Percentiles rank a stretch among this genome's conserved stretches.
These are phyloP conservation scores for Malacosoma neustria DNA, from an alignment of 2,888 invertebrate species.

Conservation along the genomic window DNA sequence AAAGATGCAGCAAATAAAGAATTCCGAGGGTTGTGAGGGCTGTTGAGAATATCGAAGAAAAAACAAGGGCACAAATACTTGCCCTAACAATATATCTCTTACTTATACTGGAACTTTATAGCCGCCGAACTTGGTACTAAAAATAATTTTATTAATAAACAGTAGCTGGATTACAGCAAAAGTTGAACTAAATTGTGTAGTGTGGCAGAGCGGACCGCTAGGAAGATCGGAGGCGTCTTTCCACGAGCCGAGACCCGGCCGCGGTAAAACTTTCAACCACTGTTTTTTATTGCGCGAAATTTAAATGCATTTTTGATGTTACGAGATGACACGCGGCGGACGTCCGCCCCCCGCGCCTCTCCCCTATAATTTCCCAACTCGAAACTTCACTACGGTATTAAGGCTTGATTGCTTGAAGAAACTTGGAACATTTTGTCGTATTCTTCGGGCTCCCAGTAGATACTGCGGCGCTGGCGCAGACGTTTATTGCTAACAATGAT, in stretches of 20 bases:
- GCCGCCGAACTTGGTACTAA: not conserved
- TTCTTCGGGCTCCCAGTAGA: constrained; percentile 70
- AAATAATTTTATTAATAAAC: constrained; percentile 3
- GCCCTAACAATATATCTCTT: not conserved
- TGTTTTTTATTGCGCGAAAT: constrained; percentile 75
- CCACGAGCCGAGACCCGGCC: constrained; percentile 61
- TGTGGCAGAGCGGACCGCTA: constrained; percentile 37
- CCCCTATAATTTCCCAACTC: constrained; percentile 73
- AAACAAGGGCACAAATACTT: not conserved
- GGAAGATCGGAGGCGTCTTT: constrained; percentile 39
- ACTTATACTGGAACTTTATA: not conserved
- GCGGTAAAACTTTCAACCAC: constrained; percentile 66
- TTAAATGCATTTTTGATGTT: constrained; percentile 77
- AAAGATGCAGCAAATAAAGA: no score
- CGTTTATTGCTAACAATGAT: constrained; percentile 64
- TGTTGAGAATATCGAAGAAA: not conserved
- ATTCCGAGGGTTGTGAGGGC: not conserved
- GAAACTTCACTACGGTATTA: constrained; percentile 74
- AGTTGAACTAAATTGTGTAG: constrained; percentile 44
- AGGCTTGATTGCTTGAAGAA: constrained; percentile 75
- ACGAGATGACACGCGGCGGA: constrained; percentile 75
- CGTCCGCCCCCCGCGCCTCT: constrained; percentile 50
- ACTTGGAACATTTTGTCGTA: constrained; percentile 73
- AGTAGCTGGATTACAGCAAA: constrained; percentile 10
- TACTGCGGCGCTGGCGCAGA: constrained; percentile 60